Evolutionary conservation across 2,113 vertebrate genomes (phyloP), one percentile per base, ranked within the genome.

Genomic region (Strigops habroptila): DNA sequence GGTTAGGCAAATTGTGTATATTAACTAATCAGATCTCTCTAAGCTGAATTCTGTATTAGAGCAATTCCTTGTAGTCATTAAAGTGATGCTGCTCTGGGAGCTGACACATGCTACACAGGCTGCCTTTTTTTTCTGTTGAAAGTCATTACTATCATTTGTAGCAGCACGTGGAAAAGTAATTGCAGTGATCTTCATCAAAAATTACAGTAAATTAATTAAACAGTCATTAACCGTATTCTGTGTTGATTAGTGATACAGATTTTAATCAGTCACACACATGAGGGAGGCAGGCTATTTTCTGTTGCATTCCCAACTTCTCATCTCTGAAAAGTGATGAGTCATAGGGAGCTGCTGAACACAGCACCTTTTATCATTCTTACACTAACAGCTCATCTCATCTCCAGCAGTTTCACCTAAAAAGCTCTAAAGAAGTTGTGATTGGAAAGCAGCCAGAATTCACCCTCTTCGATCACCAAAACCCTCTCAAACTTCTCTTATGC

Each of bases 141-240:
- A 94, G 52, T 53, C 86, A 68, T 33, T 24, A 57, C 69, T 84
- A 30, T 41, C 52, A 23, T 24, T 59, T 44, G 53, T 60, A 59
- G 67, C 31, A 43, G 62, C 55, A 35, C 28, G 1, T 59, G 64
- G 70, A 73, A 69, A 70, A 93, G 87, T 59, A 95, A 14, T 74
- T 67, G 67, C 86, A 57, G 64, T 16, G 23, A 86, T 37, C 65
- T 84, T 90, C 91, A 63, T 71, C 53, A 77, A 71, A 84, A 95
- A 90, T 73, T 81, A 83, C 49, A 88, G 85, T 73, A 91, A 96
- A 95, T 85, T 91, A 88, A 96, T 96, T 96, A 91, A 93, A 59
- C 49, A 91, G 75, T 70, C 85, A 94, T 94, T 95, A 95, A 9
- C 82, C 77, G 18, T 91, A 81, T 88, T 83, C 75, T 55, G 3